Evolutionary conservation across 1,140 invertebrate genomes (phyloP).

Genomic region (Ridgeia piscesae): DNA sequence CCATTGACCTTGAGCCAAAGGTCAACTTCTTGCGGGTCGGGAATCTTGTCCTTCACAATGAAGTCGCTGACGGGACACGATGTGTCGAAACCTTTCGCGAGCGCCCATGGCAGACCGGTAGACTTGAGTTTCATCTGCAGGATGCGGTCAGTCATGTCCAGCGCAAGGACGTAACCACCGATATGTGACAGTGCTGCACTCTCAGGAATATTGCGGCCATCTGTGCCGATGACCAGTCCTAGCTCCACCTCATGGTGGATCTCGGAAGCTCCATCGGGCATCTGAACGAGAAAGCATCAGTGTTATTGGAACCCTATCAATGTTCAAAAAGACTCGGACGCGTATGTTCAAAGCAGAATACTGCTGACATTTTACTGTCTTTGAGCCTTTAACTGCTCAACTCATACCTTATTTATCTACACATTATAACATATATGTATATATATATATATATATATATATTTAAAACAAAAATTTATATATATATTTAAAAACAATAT

Average conservation of each 20-base stretch:
- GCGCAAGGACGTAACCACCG: slow-evolving; percentile 73
- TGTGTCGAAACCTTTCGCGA: slow-evolving; percentile 82
- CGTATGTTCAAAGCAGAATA: too few species aligned
- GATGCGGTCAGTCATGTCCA: slow-evolving; percentile 75
- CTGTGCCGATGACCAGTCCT: slow-evolving; percentile 72
- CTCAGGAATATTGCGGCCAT: slow-evolving; percentile 62
- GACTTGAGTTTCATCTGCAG: slow-evolving; percentile 64
- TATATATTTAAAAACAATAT: too few species aligned
- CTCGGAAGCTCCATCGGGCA: slow-evolving; percentile 64
- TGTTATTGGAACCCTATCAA: too few species aligned
- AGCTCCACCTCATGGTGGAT: slow-evolving; percentile 79
- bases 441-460: too few species aligned
- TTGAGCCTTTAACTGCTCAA: too few species aligned
- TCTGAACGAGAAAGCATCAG: slow-evolving; percentile 20
- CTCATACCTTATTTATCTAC: too few species aligned
- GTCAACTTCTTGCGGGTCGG: slow-evolving; percentile 66
- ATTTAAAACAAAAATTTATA: too few species aligned
- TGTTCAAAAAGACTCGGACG: too few species aligned
- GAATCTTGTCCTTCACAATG: slow-evolving; percentile 59
- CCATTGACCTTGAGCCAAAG: slow-evolving; percentile 65
- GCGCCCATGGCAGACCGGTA: slow-evolving; percentile 72
- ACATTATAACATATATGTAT: too few species aligned
- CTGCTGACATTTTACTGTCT: too few species aligned
- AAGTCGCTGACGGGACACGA: slow-evolving; percentile 75
- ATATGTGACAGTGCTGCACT: slow-evolving; percentile 66